Percentiles rank a stretch among this genome's conserved stretches.
Evolutionary conservation across 2,888 invertebrate species (phyloP).

Genomic region (Lasioglossum malachurum): DNA sequence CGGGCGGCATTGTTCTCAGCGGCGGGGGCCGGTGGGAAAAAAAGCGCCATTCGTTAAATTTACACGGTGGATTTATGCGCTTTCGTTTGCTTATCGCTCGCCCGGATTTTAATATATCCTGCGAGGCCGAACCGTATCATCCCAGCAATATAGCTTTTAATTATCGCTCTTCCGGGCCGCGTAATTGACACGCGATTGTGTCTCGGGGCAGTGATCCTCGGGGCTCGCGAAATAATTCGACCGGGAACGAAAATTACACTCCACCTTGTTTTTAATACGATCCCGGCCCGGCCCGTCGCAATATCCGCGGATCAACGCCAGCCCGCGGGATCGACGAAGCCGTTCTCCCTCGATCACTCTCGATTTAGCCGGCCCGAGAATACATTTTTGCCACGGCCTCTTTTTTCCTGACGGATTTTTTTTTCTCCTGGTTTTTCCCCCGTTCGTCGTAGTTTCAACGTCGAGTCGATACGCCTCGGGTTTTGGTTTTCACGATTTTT

Average conservation of each 20-base stretch:
- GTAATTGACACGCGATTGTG: conserved; percentile 43
- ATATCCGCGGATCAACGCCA: neutral
- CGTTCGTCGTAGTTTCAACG: neutral
- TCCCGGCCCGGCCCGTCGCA: neutral
- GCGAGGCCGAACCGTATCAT: neutral
- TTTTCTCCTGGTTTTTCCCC: neutral
- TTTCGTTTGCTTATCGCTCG: conserved; percentile 17
- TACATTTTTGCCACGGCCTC: neutral
- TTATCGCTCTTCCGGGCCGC: conserved; percentile 28
- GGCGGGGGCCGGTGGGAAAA: neutral
- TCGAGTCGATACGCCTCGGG: neutral
- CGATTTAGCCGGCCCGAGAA: neutral
- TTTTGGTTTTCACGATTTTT: neutral
- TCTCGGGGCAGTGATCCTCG: neutral
- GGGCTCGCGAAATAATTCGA: conserved; percentile 8
- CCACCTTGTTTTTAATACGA: conserved; percentile 20
- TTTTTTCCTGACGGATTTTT: neutral
- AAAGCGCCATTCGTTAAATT: conserved; percentile 23
- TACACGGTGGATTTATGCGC: conserved; percentile 17
- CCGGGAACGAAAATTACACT: conserved; percentile 27
- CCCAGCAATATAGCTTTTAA: conserved; percentile 36
- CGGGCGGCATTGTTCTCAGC: neutral
- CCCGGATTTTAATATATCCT: conserved; percentile 24
- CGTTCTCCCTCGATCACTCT: neutral
- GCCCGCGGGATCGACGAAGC: conserved; percentile 4